Conservation (phyloP, 2,113 vertebrate species). For the Dendropsophus ebraccatus region DNA sequence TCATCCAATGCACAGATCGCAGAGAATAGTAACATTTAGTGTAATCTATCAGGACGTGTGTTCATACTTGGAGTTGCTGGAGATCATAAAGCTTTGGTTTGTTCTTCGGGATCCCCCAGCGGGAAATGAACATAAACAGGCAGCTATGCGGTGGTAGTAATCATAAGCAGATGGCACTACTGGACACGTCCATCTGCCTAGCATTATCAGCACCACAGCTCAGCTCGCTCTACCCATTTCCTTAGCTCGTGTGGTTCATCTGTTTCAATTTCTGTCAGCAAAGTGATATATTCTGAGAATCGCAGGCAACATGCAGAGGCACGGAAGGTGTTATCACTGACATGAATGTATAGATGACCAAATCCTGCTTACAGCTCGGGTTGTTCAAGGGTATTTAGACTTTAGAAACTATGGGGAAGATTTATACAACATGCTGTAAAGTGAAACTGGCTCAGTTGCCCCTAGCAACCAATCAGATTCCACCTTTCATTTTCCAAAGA, state of each 20-base stretch:
- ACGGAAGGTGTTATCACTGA: neutral
- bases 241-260: neutral
- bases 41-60: neutral
- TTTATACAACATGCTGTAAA: too few species aligned
- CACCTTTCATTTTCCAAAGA: too few species aligned
- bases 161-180: neutral
- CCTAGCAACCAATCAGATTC: too few species aligned
- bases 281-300: neutral
- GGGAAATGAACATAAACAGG: neutral
- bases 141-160: neutral
- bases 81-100: neutral
- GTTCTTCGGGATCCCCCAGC: neutral
- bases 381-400: too few species aligned
- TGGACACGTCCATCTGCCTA: neutral
- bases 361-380: too few species aligned
- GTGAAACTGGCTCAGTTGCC: too few species aligned
- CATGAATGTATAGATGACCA: neutral
- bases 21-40: neutral
- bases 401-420: too few species aligned
- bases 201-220: neutral
- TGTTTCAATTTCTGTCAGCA: neutral
- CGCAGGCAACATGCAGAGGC: neutral
- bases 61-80: neutral
- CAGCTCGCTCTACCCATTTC: neutral
- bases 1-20: neutral